Base-by-base conservation (phyloP, 2,888 invertebrate species). In the Mythimna pallens region DNA sequence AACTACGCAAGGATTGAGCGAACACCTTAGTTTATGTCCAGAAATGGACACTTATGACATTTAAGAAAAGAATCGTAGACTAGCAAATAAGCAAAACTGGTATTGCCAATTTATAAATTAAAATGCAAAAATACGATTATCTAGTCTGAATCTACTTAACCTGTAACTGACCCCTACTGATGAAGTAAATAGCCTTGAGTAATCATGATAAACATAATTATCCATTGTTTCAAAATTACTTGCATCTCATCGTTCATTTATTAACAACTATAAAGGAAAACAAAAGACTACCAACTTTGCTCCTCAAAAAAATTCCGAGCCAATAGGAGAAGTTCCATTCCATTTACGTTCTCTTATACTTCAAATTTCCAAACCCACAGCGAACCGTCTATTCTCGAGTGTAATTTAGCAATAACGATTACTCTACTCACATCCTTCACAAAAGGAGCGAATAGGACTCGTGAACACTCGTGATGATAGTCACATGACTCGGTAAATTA, bases 371-470 rank as follows among this genome's bases (percentile, higher is more conserved):
- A 34, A 59, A 71, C 58, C 59, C 20, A 72, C 62, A 57, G 55
- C 52, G 73, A 67, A 52, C 34, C 57, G 62, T 78, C 76, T 78
- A 81, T 82, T 86, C 68, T 74, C 40, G 58, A 75, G 50, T 63
- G 78, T 86, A 86, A 81, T 86, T 86, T 84, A 80, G 83, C 84
- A 82, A 84, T 82, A 84, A 86, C 73, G 82, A 77, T 75, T 71
- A 68, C 78, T 75, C 67, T 81, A 78, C 75, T 72, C 73, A 75
- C 78, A 75, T 76, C 70, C 76, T 84, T 64, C 66, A 82, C 79
- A 73, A 82, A 83, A 74, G 81, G 73, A 83, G 58, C 65, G 63
- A 83, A 86, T 76, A 72, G 82, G 36, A 36, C 70, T 77, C 75
- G 70, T 62, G 65, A 73, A 73, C 20, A 30, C 71, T 78, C 76